Evolutionary conservation across 2,888 invertebrate species (phyloP).

Genomic region (Ormia ochracea): DNA sequence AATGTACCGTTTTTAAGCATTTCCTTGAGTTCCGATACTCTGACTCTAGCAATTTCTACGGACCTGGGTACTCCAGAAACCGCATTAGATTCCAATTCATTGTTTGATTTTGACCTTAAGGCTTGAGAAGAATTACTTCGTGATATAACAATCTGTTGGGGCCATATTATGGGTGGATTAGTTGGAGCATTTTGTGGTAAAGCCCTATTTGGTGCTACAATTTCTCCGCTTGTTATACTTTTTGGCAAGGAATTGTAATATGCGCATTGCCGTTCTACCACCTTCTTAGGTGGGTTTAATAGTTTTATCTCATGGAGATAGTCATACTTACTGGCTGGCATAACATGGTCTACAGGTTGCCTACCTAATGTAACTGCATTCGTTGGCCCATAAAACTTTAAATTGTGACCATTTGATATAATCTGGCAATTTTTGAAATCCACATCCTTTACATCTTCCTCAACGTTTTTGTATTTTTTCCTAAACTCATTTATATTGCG

Average conservation of each 20-base stretch:
- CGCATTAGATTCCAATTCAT: constrained; percentile 45
- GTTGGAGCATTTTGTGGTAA: constrained; percentile 76
- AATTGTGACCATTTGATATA: constrained; percentile 8
- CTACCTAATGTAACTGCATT: constrained; percentile 50
- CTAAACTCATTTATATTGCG: constrained; percentile 81
- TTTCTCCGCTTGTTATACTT: constrained; percentile 78
- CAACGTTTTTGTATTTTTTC: constrained; percentile 81
- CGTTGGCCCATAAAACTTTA: constrained; percentile 28
- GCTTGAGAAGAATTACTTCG: constrained; percentile 81
- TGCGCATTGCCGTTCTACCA: constrained; percentile 64
- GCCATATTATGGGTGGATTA: constrained; percentile 28
- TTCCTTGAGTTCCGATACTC: constrained; percentile 76
- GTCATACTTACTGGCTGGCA: constrained; percentile 71
- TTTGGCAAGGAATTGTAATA: constrained; percentile 76
- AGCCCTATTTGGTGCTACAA: constrained; percentile 79
- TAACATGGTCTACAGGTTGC: constrained; percentile 6
- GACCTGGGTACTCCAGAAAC: constrained; percentile 72
- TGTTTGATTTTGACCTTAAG: constrained; percentile 72
- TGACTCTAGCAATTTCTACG: constrained; percentile 75
- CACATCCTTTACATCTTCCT: constrained; percentile 68
- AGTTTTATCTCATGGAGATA: constrained; percentile 76
- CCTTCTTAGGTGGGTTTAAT: constrained; percentile 72
- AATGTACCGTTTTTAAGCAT: constrained; percentile 73
- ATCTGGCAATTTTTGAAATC: not conserved
- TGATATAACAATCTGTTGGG: constrained; percentile 79